phyloP scores from a whole-genome alignment of 2,888 invertebrate genomes.

The Kryphioiulus occultus region DNA sequence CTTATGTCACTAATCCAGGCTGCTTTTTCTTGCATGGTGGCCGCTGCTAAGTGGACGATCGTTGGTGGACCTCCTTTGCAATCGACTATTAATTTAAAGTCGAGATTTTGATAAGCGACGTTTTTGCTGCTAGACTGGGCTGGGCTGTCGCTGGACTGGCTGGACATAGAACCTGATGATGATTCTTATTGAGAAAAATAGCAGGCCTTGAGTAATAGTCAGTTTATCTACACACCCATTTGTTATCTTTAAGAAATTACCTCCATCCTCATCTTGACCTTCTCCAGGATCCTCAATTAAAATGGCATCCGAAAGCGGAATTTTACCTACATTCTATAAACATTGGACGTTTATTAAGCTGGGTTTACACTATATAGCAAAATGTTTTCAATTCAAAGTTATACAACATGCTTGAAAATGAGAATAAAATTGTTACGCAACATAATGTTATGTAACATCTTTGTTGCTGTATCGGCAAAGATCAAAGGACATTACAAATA shows the following conservation, averaged over 20 bases:
- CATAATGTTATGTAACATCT: no score
- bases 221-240: not conserved
- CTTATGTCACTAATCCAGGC: constrained; percentile 93
- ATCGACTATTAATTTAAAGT: constrained; percentile 77
- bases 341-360: not conserved
- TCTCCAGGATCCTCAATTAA: constrained; percentile 85
- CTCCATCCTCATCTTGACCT: constrained; percentile 70
- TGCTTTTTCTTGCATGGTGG: constrained; percentile 85
- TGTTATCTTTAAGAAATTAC: constrained; percentile 53
- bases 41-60: constrained; percentile 72
- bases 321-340: constrained; percentile 73
- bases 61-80: constrained; percentile 72
- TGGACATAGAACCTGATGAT: constrained; percentile 68
- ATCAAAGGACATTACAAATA: no score
- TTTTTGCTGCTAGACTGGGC: constrained; percentile 56
- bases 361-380: no score
- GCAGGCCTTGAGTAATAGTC: not conserved
- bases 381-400: no score
- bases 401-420: no score
- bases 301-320: constrained; percentile 82
- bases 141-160: constrained; percentile 50
- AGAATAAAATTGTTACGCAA: no score
- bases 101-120: constrained; percentile 68
- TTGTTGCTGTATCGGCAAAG: no score
- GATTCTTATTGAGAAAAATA: constrained; percentile 61